A percentile compares a stretch with the other conserved stretches of the same genome.
Conservation (phyloP, 2,113 vertebrate genomes). For the Leucosticte australis region DNA sequence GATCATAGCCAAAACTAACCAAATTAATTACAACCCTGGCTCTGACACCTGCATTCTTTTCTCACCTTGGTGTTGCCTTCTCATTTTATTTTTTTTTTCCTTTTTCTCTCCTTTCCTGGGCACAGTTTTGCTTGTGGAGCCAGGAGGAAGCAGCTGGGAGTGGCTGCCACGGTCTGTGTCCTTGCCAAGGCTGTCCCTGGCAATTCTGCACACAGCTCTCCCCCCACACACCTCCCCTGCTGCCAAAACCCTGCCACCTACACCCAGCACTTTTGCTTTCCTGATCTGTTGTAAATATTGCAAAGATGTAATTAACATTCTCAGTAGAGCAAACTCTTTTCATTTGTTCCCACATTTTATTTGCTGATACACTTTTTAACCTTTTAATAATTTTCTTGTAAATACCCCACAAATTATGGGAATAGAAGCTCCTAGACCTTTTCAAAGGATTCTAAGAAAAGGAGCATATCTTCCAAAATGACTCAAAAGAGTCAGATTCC, state of each 20-base stretch:
- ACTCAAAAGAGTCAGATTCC: neutral
- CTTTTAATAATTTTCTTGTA: neutral
- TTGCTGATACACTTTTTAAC: neutral
- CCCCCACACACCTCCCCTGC: neutral
- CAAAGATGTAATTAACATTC: neutral
- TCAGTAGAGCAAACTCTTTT: neutral
- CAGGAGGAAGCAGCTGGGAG: neutral
- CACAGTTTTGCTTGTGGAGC: neutral
- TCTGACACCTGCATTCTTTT: neutral
- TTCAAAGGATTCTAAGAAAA: neutral
- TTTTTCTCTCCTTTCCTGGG: neutral
- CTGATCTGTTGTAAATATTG: neutral
- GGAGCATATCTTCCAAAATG: neutral
- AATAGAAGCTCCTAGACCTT: neutral
- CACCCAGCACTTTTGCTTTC: neutral
- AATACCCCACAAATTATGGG: neutral
- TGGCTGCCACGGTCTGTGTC: neutral
- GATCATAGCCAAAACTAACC: neutral
- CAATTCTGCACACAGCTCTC: neutral
- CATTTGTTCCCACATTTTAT: neutral
- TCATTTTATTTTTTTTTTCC: fast-evolving
- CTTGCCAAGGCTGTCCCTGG: neutral
- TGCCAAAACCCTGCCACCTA: neutral
- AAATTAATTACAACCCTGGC: neutral
- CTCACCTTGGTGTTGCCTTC: neutral